A percentile compares a stretch with the other conserved stretches of the same genome.
Evolutionary conservation across 1,140 invertebrate genomes (phyloP).

Genomic region (Neocloeon triangulifer): DNA sequence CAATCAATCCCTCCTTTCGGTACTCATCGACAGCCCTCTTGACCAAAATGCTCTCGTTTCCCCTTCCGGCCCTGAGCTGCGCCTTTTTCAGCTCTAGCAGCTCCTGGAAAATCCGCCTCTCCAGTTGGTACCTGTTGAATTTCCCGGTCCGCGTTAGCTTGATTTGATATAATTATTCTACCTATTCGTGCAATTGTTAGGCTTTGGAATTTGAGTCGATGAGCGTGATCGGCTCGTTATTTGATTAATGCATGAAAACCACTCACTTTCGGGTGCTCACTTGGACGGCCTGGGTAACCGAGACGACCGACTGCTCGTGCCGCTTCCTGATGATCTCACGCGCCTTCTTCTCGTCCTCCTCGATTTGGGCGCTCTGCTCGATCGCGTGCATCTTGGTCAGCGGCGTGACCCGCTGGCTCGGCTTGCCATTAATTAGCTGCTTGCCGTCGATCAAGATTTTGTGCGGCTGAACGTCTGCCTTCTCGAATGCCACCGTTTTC

Average conservation of each 20-base stretch:
- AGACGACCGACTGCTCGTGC: slow-evolving; percentile 13
- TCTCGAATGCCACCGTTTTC: not conserved
- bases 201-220: too few relatives aligned
- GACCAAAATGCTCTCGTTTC: slow-evolving; percentile 72
- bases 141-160: not conserved
- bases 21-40: slow-evolving; percentile 63
- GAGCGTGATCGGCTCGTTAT: too few relatives aligned
- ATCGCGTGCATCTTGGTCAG: too few relatives aligned
- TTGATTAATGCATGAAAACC: too few relatives aligned
- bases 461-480: not conserved
- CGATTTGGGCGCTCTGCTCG: not conserved
- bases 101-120: slow-evolving; percentile 84
- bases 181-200: too few relatives aligned
- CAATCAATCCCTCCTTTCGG: slow-evolving; percentile 44
- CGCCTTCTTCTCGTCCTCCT: not conserved
- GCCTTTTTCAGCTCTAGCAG: slow-evolving; percentile 76
- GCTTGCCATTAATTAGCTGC: too few relatives aligned
- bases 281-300: slow-evolving; percentile 23
- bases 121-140: slow-evolving; percentile 54
- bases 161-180: too few relatives aligned
- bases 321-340: not conserved
- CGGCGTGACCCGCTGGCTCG: too few relatives aligned
- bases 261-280: slow-evolving; percentile 21
- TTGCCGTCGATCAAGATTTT: too few relatives aligned
- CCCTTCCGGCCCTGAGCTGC: slow-evolving; percentile 71